phyloP scores from a whole-genome alignment of 2,888 invertebrate species.

The Acleris laterana region DNA sequence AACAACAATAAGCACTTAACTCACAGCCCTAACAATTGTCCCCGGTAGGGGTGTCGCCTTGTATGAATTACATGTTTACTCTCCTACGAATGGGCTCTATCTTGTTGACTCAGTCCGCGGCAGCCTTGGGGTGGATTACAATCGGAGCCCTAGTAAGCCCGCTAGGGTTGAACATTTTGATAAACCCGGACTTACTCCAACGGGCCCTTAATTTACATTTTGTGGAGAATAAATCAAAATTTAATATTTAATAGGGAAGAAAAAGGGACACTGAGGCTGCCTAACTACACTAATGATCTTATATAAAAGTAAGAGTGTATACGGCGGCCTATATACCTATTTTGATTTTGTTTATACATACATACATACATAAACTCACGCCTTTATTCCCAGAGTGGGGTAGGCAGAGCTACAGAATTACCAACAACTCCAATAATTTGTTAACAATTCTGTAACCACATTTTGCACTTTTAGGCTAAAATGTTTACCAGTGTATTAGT shows the following conservation, averaged over 20 bases:
- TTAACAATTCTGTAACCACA: no score
- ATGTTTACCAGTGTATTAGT: no score
- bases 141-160: conserved; percentile 32
- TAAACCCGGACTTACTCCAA: conserved; percentile 36
- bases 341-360: no score
- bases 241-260: conserved; percentile 10
- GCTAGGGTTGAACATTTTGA: conserved; percentile 37
- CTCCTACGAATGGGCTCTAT: conserved; percentile 36
- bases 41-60: conserved; percentile 31
- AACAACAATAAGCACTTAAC: no score
- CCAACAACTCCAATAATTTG: no score
- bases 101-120: conserved; percentile 37
- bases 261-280: background rate
- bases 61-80: conserved; percentile 38
- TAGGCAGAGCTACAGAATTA: no score
- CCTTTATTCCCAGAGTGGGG: no score
- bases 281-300: no score
- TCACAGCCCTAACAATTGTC: conserved; percentile 27
- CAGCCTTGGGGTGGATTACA: conserved; percentile 36
- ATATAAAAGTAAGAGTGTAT: no score
- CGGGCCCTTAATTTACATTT: conserved; percentile 33
- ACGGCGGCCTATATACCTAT: no score
- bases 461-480: no score
- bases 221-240: conserved; percentile 20
- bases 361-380: no score